Conservation (phyloP, 2,797 vertebrate genomes). For the Brachyalestes nurse region DNA sequence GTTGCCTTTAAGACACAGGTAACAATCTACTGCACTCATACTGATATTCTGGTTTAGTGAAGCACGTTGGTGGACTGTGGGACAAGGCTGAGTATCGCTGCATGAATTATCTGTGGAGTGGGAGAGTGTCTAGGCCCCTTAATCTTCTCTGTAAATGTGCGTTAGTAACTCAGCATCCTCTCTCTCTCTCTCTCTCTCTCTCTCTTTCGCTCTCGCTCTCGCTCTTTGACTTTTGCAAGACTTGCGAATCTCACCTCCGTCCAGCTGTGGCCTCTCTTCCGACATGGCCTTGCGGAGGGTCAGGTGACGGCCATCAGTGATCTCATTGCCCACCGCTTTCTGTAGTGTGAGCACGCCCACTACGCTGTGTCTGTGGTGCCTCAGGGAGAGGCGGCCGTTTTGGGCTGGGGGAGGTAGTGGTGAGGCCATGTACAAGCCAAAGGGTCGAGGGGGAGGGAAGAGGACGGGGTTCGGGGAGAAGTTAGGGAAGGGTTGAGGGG, state of each 20-base stretch:
- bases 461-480: conserved; percentile 60
- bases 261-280: conserved; percentile 91
- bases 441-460: conserved; percentile 63
- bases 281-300: conserved; percentile 98
- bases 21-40: neutral
- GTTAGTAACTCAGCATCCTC: conserved; percentile 75
- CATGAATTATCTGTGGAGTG: conserved; percentile 73
- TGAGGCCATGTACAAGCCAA: conserved; percentile 68
- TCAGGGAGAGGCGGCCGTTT: conserved; percentile 90
- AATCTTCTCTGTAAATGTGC: conserved; percentile 73
- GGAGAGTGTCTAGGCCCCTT: conserved; percentile 58
- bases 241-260: conserved; percentile 85
- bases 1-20: neutral
- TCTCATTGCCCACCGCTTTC: conserved; percentile 95
- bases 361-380: conserved; percentile 98
- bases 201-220: conserved; percentile 58
- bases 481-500: conserved; percentile 74
- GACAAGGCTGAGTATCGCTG: conserved; percentile 63
- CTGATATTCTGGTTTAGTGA: conserved; percentile 65
- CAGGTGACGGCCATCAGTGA: conserved; percentile 93
- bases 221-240: conserved; percentile 72
- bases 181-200: conserved; percentile 34
- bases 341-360: conserved; percentile 96
- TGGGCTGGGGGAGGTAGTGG: conserved; percentile 84
- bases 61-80: conserved; percentile 59